Percentiles rank a stretch among this genome's conserved stretches.
phyloP scores from a whole-genome alignment of 2,113 vertebrate genomes.

The Falcunculus frontatus region DNA sequence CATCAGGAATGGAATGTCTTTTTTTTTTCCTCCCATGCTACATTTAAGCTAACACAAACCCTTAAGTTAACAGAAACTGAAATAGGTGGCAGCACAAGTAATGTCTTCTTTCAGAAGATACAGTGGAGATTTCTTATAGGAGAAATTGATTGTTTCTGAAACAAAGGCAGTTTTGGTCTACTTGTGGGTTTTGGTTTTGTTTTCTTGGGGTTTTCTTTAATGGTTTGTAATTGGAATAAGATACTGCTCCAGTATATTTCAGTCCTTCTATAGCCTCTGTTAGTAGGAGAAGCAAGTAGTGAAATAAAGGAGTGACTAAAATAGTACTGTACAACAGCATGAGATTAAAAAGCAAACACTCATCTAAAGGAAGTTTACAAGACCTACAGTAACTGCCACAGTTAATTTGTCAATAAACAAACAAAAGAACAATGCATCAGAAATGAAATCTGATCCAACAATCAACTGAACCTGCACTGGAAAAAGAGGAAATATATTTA shows the following conservation, averaged over 20 bases:
- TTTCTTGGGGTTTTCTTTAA: neutral
- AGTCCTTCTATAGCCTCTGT: neutral
- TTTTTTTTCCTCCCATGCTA: neutral
- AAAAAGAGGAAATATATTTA: neutral
- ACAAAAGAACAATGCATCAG: neutral
- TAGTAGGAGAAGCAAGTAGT: neutral
- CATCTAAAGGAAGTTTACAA: neutral
- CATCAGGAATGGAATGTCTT: neutral
- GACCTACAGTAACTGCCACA: neutral
- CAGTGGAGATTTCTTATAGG: neutral
- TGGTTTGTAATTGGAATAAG: neutral
- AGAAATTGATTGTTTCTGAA: neutral
- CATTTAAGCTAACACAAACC: neutral
- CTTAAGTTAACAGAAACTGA: neutral
- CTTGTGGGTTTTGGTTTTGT: neutral
- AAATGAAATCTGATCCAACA: neutral
- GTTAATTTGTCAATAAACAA: neutral
- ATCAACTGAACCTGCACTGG: neutral
- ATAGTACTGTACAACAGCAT: neutral
- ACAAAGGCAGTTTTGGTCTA: neutral
- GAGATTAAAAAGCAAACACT: neutral
- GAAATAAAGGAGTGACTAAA: neutral
- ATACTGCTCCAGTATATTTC: neutral
- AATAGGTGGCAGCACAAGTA: neutral
- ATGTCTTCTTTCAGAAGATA: neutral